Evolutionary conservation across 2,888 invertebrate species (phyloP), one percentile per base, ranked within the genome.

Genomic region (Tupiocoris notatus): DNA sequence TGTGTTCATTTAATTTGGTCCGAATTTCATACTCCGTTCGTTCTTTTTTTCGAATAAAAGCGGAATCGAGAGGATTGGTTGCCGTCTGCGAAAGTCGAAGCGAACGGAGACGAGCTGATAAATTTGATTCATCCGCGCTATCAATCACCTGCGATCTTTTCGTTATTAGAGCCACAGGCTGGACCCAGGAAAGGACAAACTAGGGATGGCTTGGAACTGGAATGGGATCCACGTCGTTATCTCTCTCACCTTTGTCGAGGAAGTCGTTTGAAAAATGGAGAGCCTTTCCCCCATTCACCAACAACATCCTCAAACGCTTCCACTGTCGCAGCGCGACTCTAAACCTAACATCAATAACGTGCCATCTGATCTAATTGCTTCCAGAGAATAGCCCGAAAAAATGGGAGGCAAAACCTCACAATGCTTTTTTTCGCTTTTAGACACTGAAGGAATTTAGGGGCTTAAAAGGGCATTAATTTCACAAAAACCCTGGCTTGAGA

Each of bases 91-190:
- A 12, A 39, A 39, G 39, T 3, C 39, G 39, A 39, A 12, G 6
- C 39, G 39, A 12, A n/a, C 12, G 39, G 39, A 39, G 12, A 39
- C 18, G 65, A 20, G 25, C 39, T 24, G 65, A 65, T 65, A 24
- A 65, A 25, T 65, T 65, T 65, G 65, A 65, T 65, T 65, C 65
- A 65, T 65, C 65, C 65, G n/a, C 17, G 65, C 65, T 24, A 65
- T 65, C 65, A 39, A 65, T 65, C 65, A 65, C 39, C 25, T n/a
- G 39, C 65, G 65, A 17, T 39, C 39, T 39, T 39, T 12, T 39
- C 39, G 39, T 65, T 65, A 65, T 65, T 65, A 25, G 65, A 39
- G 20, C 39, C 65, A 39, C 17, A 39, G 65, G 39, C 17, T 24
- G n/a, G 39, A 25, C 39, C 65, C 39, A 12, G 39, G 3, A 39